These are phyloP conservation scores for Mormyrus proboscirostris DNA, from an alignment of 2,797 vertebrate species.

Conservation along the genomic window DNA sequence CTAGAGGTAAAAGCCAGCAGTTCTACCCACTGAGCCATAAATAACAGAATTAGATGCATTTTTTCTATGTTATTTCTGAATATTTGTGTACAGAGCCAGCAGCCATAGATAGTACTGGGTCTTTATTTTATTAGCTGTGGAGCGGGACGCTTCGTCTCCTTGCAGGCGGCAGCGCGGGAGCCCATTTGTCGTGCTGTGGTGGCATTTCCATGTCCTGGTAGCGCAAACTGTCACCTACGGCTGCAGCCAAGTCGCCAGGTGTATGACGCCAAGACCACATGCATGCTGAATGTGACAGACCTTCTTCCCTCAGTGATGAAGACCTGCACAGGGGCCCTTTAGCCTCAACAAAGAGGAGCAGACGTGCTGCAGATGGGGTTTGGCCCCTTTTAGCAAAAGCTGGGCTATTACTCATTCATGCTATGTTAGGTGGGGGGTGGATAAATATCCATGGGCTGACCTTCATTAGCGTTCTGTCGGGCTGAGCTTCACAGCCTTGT, in stretches of 20 bases:
- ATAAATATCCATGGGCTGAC: neutral
- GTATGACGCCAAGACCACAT: constrained; percentile 13
- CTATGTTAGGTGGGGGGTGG: too few species aligned
- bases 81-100: neutral
- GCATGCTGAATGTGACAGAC: constrained; percentile 14
- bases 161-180: neutral
- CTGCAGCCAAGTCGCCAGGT: neutral
- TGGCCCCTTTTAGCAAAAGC: neutral
- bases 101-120: neutral
- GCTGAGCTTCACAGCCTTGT: neutral
- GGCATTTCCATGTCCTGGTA: neutral
- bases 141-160: neutral
- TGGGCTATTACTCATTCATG: neutral
- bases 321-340: neutral
- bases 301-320: neutral
- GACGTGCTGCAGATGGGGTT: neutral
- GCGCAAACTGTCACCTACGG: neutral
- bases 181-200: neutral
- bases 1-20: neutral
- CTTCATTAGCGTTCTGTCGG: neutral
- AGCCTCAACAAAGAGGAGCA: neutral
- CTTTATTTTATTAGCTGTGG: neutral
- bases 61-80: neutral
- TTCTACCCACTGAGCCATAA: neutral
- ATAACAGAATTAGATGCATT: neutral